Base-by-base conservation (phyloP, 1,140 invertebrate species). In the Lethocerus indicus region DNA sequence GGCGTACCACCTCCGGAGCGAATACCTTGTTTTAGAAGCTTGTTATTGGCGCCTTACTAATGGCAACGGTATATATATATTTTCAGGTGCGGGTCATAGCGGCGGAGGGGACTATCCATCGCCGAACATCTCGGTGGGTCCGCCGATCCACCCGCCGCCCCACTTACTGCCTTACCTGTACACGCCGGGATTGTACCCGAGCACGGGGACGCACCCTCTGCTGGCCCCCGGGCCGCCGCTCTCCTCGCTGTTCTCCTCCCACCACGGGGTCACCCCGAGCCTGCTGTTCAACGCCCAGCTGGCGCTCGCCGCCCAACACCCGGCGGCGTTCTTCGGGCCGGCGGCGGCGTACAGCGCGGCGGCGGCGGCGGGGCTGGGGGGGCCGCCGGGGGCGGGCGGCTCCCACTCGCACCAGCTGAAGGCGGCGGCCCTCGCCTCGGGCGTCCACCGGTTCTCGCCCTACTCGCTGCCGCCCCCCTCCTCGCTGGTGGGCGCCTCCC, bases 101-200 rank as follows among this genome's bases (percentile, higher is more conserved):
- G 65, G 64, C 18, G 61, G 64, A 18, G 71, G 63, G 13, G 70
- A 78, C 51, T 83, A 82, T 54, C 83, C 84, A 2, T 76, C 82
- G 36, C 83, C 84, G 2, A 87, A 88, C 65, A 86, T 89, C 21
- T 86, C 81, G 5, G 78, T 89, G 3, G 87, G 87, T 9, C 86
- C 86, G 18, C 86, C 87, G 7, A 79, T 88, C 12, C 85, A 89
- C 59, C 86, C 85, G 12, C 83, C 83, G 14, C 75, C 76, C 29
- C 76, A 79, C 61, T 70, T 90, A 42, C 68, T 91, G 55, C 87
- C 87, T 48, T 92, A 90, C 70, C 74, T 92, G 14, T 16, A 59
- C 27, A 52, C 71, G 1, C 51, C 51, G 14, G 84, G 83, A 2
- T 67, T 91, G 43, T 90, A 90, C 65, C 81, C 83, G 5, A 69